These are phyloP conservation scores for Petrocephalus microphthalmus DNA, from an alignment of 2,113 vertebrate species.

Conservation along the genomic window DNA sequence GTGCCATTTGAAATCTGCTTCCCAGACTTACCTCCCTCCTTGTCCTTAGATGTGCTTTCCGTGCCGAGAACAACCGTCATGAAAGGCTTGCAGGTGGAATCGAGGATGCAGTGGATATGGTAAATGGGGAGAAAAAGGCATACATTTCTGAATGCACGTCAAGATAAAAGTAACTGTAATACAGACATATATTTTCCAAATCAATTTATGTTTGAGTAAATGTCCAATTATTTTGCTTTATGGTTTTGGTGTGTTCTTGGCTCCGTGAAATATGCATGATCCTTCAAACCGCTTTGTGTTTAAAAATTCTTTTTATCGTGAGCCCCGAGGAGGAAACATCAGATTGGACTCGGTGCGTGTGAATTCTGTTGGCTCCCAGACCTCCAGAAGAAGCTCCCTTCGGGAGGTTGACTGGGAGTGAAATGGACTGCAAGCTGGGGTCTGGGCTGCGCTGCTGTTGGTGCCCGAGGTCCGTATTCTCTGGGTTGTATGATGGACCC, in stretches of 20 bases:
- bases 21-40: not conserved
- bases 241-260: constrained; percentile 43
- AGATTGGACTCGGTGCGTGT: constrained; percentile 31
- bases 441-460: not conserved
- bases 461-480: not conserved
- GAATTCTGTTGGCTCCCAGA: constrained; percentile 30
- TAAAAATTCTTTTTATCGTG: constrained; percentile 51
- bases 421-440: not conserved
- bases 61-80: not conserved
- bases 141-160: not conserved
- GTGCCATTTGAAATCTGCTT: not conserved
- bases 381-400: constrained; percentile 37
- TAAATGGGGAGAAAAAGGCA: not conserved
- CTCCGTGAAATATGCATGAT: constrained; percentile 58
- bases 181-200: constrained; percentile 44
- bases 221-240: constrained; percentile 56
- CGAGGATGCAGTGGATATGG: not conserved
- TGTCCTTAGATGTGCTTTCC: not conserved
- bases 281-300: constrained; percentile 46
- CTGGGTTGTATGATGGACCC: not conserved
- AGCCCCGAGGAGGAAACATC: constrained; percentile 43
- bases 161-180: constrained; percentile 32
- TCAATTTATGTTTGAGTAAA: constrained; percentile 55
- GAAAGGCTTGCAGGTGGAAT: not conserved
- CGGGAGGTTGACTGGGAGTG: constrained; percentile 30